Percentiles rank a stretch among this genome's conserved stretches.
Conservation (phyloP, 2,888 invertebrate species). For the Drosophila mayaguana region DNA sequence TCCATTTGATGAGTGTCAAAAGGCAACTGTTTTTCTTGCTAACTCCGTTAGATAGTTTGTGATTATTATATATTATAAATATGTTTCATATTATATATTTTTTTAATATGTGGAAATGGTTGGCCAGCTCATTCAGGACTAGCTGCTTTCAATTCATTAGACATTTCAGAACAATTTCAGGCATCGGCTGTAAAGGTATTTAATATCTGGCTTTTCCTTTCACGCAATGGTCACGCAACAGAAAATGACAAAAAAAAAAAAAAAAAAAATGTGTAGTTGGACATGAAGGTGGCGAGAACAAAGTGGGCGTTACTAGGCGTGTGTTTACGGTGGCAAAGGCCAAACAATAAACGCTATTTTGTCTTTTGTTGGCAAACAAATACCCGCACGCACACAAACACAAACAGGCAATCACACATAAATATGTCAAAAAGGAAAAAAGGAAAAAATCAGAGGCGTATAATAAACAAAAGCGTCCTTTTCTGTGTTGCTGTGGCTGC, state of each 20-base stretch:
- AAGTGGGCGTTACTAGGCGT: constrained; percentile 27
- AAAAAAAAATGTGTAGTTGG: neutral
- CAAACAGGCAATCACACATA: constrained; percentile 18
- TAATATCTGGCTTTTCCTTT: constrained; percentile 57
- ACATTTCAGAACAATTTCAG: neutral
- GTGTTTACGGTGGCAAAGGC: constrained; percentile 51
- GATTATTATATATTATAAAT: neutral
- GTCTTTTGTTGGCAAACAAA: constrained; percentile 66
- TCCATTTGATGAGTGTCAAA: neutral
- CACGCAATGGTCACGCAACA: constrained; percentile 56
- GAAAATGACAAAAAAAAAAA: neutral
- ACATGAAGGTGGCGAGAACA: constrained; percentile 5
- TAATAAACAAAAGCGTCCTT: constrained; percentile 57
- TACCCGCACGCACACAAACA: constrained; percentile 19
- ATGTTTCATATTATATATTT: neutral
- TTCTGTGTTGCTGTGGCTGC: constrained; percentile 48
- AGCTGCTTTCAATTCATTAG: neutral
- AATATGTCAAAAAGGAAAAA: constrained; percentile 27
- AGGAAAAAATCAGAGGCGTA: constrained; percentile 62
- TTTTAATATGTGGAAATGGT: neutral
- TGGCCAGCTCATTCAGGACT: too few species aligned
- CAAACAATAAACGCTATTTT: constrained; percentile 69
- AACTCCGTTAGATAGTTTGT: neutral
- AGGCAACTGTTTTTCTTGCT: neutral
- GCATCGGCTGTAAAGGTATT: constrained; percentile 6